Percentiles rank a stretch among this genome's conserved stretches.
Conservation (phyloP, 2,113 vertebrate genomes). For the Helogale parvula region DNA sequence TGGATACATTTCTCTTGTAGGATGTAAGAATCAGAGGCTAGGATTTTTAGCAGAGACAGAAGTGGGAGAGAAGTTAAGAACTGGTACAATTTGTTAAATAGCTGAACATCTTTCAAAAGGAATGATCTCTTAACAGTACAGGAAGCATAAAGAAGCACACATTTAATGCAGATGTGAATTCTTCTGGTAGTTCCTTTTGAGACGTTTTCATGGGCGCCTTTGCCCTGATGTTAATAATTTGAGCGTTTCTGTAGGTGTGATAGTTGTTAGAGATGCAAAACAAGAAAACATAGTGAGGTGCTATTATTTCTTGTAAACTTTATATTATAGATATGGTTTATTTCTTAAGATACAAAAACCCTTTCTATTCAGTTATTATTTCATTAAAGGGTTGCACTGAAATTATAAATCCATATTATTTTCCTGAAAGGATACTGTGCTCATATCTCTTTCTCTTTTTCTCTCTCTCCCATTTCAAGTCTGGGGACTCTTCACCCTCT, state of each 20-base stretch:
- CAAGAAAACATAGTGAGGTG: neutral
- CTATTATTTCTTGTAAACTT: neutral
- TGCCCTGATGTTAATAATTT: neutral
- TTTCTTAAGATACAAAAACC: neutral
- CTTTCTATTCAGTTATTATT: neutral
- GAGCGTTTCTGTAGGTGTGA: neutral
- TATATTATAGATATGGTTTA: neutral
- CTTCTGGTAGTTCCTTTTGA: neutral
- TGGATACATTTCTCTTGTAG: neutral
- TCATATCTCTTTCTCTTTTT: neutral
- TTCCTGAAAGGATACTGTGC: neutral
- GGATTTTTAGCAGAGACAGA: conserved; percentile 15
- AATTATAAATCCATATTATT: neutral
- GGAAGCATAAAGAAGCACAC: neutral
- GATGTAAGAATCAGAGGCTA: neutral
- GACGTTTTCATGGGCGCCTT: neutral
- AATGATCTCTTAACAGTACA: neutral
- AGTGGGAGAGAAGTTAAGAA: conserved; percentile 19
- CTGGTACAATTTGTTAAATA: conserved; percentile 35
- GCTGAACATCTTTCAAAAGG: conserved; percentile 43
- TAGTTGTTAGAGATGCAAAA: neutral
- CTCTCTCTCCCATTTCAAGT: too few species aligned
- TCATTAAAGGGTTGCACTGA: neutral
- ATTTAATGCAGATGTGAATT: neutral
- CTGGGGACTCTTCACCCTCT: neutral